These are phyloP conservation scores for Mormyrus iriodes DNA, from an alignment of 2,113 vertebrate species.

Conservation along the genomic window DNA sequence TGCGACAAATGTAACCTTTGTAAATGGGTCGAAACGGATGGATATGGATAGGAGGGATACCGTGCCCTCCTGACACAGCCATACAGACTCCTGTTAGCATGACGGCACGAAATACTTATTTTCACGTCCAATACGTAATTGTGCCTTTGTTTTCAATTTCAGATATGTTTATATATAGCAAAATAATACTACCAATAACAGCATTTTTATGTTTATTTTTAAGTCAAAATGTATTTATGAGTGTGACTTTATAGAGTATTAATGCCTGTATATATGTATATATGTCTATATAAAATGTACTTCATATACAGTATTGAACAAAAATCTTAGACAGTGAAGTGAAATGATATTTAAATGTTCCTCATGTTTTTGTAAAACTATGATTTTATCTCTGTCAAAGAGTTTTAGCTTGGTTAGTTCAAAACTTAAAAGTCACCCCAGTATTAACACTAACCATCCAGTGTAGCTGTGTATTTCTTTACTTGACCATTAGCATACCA, in stretches of 20 bases:
- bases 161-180: neutral
- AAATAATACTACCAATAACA: neutral
- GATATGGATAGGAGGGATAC: neutral
- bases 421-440: neutral
- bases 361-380: neutral
- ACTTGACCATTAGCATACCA: neutral
- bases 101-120: neutral
- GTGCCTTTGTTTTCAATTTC: neutral
- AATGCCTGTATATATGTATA: no score
- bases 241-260: no score
- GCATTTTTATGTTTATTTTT: neutral
- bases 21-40: neutral
- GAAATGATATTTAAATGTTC: neutral
- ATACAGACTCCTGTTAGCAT: neutral
- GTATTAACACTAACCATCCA: neutral
- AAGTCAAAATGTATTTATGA: neutral
- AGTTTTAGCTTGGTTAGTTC: neutral
- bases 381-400: neutral
- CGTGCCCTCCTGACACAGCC: neutral
- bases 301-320: neutral
- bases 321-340: neutral
- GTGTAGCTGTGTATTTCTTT: neutral
- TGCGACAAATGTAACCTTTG: neutral
- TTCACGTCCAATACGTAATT: neutral
- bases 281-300: neutral